Percentiles rank a stretch among this genome's conserved stretches.
Conservation (phyloP, 2,888 invertebrate genomes). For the Punctoribates punctum region DNA sequence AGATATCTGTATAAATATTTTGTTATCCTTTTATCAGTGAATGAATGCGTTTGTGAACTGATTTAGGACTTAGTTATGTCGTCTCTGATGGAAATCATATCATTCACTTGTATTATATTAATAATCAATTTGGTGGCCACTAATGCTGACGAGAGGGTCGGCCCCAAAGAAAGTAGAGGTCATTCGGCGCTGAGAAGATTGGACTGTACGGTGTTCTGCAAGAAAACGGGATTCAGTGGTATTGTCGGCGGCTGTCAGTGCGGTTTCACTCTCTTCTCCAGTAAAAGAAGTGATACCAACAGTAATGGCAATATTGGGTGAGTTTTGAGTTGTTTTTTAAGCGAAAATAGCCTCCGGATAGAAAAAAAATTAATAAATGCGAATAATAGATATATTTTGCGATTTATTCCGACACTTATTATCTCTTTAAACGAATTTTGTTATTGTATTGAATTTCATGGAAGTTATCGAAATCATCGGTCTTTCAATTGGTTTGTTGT, state of each 20-base stretch:
- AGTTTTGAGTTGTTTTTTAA: background rate
- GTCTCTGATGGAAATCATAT: slow-evolving; percentile 21
- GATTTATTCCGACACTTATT: too few species aligned
- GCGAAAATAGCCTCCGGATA: too few species aligned
- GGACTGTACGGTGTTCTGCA: slow-evolving; percentile 50
- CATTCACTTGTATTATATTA: background rate
- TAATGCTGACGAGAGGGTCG: slow-evolving; percentile 8
- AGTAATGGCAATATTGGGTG: slow-evolving; percentile 8
- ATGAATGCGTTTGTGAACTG: background rate
- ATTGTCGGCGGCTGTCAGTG: slow-evolving; percentile 51
- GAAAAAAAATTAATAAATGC: too few species aligned
- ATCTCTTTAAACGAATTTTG: too few species aligned
- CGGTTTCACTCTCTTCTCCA: slow-evolving; percentile 51
- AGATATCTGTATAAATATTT: background rate
- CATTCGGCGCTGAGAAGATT: slow-evolving; percentile 46
- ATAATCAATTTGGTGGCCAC: background rate
- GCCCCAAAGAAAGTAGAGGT: slow-evolving; percentile 21
- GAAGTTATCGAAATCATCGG: too few species aligned
- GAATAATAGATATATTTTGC: too few species aligned
- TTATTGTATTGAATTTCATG: too few species aligned
- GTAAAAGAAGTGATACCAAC: slow-evolving; percentile 47
- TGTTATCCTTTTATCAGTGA: background rate
- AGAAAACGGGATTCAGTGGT: slow-evolving; percentile 50
- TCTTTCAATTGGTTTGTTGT: too few species aligned
- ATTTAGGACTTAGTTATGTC: background rate